These are phyloP conservation scores for Drosophila paulistorum DNA, from an alignment of 1,140 invertebrate genomes.

Conservation along the genomic window DNA sequence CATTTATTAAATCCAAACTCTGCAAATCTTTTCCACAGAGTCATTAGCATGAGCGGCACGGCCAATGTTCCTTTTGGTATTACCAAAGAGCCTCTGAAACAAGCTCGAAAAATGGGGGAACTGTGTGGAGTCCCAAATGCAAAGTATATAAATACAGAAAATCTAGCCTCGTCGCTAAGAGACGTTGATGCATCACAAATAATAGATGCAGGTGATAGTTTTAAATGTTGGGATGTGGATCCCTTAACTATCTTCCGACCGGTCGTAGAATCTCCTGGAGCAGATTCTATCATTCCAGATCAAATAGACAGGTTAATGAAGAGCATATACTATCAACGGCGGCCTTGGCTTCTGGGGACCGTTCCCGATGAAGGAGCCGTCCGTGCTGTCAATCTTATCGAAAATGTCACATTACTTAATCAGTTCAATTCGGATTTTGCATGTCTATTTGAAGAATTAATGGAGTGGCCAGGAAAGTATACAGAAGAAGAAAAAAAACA, in stretches of 20 bases:
- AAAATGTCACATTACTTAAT: constrained; percentile 47
- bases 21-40: constrained; percentile 83
- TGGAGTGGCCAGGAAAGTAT: constrained; percentile 50
- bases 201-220: constrained; percentile 58
- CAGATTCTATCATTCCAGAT: constrained; percentile 80
- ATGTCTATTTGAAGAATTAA: constrained; percentile 47
- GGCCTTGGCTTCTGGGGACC: constrained; percentile 82
- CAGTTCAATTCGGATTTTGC: constrained; percentile 69
- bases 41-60: constrained; percentile 85
- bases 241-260: constrained; percentile 82
- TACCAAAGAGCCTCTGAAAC: constrained; percentile 80
- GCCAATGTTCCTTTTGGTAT: constrained; percentile 86
- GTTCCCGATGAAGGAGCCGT: constrained; percentile 82
- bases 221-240: constrained; percentile 81
- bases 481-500: constrained; percentile 24
- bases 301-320: constrained; percentile 41
- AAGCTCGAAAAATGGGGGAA: constrained; percentile 63
- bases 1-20: constrained; percentile 83
- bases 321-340: constrained; percentile 62
- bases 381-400: constrained; percentile 65
- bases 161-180: constrained; percentile 72
- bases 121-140: constrained; percentile 50
- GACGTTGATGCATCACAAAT: constrained; percentile 65
- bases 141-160: constrained; percentile 32
- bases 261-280: constrained; percentile 63